Percentiles rank a stretch among this genome's conserved stretches.
Evolutionary conservation across 2,113 vertebrate genomes (phyloP).

Genomic region (Microtus montanus): DNA sequence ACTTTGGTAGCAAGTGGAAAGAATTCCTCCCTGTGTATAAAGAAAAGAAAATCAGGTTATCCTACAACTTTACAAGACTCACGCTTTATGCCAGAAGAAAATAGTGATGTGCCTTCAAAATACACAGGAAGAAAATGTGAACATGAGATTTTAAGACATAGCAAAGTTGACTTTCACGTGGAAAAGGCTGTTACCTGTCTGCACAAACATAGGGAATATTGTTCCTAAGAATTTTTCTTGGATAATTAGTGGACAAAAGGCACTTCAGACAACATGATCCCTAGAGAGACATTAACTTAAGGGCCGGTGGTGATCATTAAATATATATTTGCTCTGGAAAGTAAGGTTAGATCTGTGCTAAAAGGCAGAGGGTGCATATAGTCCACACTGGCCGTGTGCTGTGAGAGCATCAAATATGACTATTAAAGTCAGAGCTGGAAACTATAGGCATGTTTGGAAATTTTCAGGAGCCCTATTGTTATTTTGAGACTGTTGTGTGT

Average conservation of each 20-base stretch:
- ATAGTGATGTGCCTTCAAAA: constrained; percentile 6
- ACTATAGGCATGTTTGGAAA: not conserved
- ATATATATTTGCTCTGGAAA: constrained; percentile 58
- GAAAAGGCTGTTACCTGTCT: not conserved
- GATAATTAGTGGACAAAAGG: not conserved
- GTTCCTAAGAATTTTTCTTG: constrained; percentile 12
- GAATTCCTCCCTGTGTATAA: not conserved
- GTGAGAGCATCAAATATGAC: not conserved
- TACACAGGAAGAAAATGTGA: constrained; percentile 22
- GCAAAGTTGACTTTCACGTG: constrained; percentile 19
- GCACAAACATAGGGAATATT: not conserved
- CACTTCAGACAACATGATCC: not conserved
- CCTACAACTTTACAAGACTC: not conserved
- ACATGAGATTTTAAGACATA: constrained; percentile 19
- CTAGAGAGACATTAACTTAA: constrained; percentile 46
- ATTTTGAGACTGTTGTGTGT: not conserved
- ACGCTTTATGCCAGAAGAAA: constrained; percentile 17
- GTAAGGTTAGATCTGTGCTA: constrained; percentile 15
- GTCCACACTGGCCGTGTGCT: not conserved
- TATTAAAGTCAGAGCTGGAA: not conserved
- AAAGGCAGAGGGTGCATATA: not conserved
- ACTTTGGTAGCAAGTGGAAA: not conserved
- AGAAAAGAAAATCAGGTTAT: constrained; percentile 33
- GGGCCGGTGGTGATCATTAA: constrained; percentile 46
- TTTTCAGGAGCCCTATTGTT: not conserved